These are phyloP conservation scores for Sphaerodactylus townsendi DNA, from an alignment of 2,113 vertebrate genomes.

Conservation along the genomic window DNA sequence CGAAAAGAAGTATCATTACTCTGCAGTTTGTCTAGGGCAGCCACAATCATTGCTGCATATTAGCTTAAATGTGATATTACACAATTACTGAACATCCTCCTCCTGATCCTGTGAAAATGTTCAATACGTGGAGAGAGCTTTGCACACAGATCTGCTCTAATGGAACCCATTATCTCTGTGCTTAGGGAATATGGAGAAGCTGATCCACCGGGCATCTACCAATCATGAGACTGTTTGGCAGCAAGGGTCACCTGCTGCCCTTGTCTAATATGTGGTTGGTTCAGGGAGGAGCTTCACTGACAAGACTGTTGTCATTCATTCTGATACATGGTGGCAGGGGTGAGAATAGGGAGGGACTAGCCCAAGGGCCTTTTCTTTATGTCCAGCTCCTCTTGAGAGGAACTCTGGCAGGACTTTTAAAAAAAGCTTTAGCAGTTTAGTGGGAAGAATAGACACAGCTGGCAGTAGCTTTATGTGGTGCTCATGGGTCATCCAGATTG, in stretches of 20 bases:
- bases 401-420: neutral
- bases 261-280: neutral
- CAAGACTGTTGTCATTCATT: neutral
- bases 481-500: too few relatives aligned
- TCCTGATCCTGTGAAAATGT: neutral
- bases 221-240: neutral
- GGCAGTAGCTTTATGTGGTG: too few relatives aligned
- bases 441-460: too few relatives aligned
- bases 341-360: neutral
- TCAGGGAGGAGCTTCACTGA: neutral
- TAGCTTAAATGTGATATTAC: neutral
- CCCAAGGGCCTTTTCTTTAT: neutral
- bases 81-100: slow-evolving; percentile 5
- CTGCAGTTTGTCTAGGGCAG: slow-evolving; percentile 14
- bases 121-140: neutral
- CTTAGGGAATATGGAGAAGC: neutral
- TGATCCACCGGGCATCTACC: neutral
- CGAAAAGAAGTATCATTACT: neutral
- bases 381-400: neutral
- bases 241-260: neutral
- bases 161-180: neutral
- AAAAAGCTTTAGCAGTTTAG: neutral
- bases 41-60: slow-evolving; percentile 10
- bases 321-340: neutral
- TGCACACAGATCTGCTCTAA: neutral